These are phyloP conservation scores for Urechis unicinctus DNA, from an alignment of 2,888 invertebrate genomes.

Conservation along the genomic window DNA sequence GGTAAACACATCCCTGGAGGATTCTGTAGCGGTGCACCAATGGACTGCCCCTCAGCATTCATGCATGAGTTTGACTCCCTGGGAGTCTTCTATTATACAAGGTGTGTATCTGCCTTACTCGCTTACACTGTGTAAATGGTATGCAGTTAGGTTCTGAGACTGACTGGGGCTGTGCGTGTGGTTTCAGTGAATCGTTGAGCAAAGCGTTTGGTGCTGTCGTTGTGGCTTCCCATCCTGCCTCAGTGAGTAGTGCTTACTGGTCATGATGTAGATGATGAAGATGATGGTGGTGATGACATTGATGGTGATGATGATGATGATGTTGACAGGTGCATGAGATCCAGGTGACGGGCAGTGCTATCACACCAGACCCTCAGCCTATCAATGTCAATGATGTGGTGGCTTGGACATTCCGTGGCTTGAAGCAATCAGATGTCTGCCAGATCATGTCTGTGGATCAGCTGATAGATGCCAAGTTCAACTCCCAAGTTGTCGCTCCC, in stretches of 20 bases:
- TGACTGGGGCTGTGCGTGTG: too few relatives aligned
- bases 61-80: constrained; percentile 40
- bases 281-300: too few relatives aligned
- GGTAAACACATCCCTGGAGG: constrained; percentile 41
- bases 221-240: constrained; percentile 41
- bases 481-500: constrained; percentile 26
- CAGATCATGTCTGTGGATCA: constrained; percentile 26
- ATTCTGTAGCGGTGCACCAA: constrained; percentile 43
- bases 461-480: constrained; percentile 28
- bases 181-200: constrained; percentile 11
- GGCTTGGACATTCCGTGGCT: constrained; percentile 45
- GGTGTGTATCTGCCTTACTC: too few relatives aligned
- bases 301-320: background rate
- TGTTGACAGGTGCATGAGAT: constrained; percentile 42
- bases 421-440: constrained; percentile 31
- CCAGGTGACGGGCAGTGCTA: constrained; percentile 28
- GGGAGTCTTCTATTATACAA: constrained; percentile 48
- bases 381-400: constrained; percentile 45
- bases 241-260: background rate
- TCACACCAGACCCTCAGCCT: constrained; percentile 42
- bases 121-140: too few relatives aligned
- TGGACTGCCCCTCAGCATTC: constrained; percentile 49
- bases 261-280: background rate
- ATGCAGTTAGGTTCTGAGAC: too few relatives aligned
- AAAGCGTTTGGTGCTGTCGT: constrained; percentile 45